These are phyloP conservation scores for Benthosema pterotum DNA, from an alignment of 2,797 vertebrate species.

Conservation along the genomic window DNA sequence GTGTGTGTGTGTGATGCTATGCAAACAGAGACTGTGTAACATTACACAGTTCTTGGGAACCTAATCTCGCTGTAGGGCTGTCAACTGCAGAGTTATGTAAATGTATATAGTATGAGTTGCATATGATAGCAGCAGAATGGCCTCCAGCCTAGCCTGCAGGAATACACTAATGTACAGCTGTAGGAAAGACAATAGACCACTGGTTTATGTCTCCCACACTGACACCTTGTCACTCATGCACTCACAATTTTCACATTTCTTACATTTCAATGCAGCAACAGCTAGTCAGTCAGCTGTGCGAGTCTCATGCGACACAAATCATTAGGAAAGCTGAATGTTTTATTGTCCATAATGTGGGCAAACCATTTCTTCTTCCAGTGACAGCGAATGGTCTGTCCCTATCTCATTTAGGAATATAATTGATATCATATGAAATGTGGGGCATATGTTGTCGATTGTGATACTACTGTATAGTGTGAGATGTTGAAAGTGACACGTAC, in stretches of 20 bases:
- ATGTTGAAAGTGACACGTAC: too few relatives aligned
- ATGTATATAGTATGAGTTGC: constrained; percentile 41
- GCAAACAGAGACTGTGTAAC: constrained; percentile 55
- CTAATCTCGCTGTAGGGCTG: constrained; percentile 64
- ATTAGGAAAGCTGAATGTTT: too few relatives aligned
- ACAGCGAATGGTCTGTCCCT: too few relatives aligned
- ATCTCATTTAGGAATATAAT: too few relatives aligned
- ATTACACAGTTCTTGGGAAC: constrained; percentile 64
- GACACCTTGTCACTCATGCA: background rate
- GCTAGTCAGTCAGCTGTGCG: too few relatives aligned
- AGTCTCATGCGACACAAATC: too few relatives aligned
- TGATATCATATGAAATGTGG: too few relatives aligned
- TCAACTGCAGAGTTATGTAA: constrained; percentile 72
- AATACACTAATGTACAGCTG: background rate
- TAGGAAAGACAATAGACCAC: background rate
- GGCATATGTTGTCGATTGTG: too few relatives aligned
- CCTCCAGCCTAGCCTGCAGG: constrained; percentile 31
- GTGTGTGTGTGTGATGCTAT: background rate
- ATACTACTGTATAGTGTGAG: too few relatives aligned
- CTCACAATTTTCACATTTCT: too few relatives aligned
- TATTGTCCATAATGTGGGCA: too few relatives aligned
- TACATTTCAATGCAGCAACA: background rate
- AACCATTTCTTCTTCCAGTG: too few relatives aligned
- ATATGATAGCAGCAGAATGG: constrained; percentile 37
- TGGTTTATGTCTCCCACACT: constrained; percentile 11